phyloP scores from a whole-genome alignment of 2,888 invertebrate genomes.

The Ochlodes sylvanus region DNA sequence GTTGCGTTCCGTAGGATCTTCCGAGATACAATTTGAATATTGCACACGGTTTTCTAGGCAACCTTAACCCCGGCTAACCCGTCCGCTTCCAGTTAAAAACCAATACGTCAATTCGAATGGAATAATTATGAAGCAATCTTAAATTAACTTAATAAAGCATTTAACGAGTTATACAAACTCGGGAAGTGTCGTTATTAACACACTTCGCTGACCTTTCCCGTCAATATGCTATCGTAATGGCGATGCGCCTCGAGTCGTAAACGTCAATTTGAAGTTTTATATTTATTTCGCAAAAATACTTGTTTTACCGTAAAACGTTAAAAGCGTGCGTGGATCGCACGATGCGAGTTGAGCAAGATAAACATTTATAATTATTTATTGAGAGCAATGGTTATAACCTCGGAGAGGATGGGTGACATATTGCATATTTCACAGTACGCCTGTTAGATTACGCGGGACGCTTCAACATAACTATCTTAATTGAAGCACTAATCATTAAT shows the following conservation, averaged over 20 bases:
- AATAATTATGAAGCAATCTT: constrained; percentile 20
- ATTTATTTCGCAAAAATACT: background rate
- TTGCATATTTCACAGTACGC: no score
- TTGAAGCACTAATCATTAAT: no score
- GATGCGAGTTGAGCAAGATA: no score
- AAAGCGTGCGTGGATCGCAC: no score
- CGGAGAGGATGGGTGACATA: no score
- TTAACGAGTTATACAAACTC: constrained; percentile 10
- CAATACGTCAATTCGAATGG: constrained; percentile 21
- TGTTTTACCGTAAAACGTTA: background rate
- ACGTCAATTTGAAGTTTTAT: background rate
- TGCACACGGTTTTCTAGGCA: constrained; percentile 11
- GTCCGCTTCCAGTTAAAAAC: constrained; percentile 13
- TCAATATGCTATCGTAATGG: constrained; percentile 9
- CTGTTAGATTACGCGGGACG: no score
- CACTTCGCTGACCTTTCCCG: constrained; percentile 14
- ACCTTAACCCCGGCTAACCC: constrained; percentile 32
- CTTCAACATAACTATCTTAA: no score
- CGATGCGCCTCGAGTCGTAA: constrained; percentile 6
- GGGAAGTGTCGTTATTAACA: constrained; percentile 12
- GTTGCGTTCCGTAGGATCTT: constrained; percentile 21
- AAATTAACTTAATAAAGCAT: constrained; percentile 26
- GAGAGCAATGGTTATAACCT: no score
- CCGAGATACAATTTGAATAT: constrained; percentile 27
- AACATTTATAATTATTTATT: no score